Percentiles rank a stretch among this genome's conserved stretches.
Evolutionary conservation across 2,113 vertebrate species (phyloP).

Genomic region (Alligator sinensis): DNA sequence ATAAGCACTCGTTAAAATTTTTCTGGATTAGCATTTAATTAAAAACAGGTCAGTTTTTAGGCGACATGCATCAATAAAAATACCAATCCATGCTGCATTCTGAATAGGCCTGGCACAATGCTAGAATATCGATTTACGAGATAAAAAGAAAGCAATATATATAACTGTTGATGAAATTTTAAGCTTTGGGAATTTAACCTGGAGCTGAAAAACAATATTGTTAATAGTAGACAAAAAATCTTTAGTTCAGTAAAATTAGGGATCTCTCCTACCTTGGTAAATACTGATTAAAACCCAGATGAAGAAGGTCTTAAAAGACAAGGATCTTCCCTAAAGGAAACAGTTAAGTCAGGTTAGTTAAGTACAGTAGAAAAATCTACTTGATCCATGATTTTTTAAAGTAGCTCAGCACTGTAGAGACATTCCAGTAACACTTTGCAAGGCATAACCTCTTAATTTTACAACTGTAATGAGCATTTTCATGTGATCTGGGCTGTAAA

Average conservation of each 20-base stretch:
- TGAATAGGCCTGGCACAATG: constrained; percentile 15
- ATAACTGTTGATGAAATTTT: constrained; percentile 63
- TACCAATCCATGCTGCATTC: neutral
- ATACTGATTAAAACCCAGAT: constrained; percentile 87
- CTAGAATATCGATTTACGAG: constrained; percentile 71
- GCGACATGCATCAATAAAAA: constrained; percentile 59
- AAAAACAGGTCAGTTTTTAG: constrained; percentile 72
- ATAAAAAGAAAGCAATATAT: constrained; percentile 67
- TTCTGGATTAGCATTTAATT: constrained; percentile 78
- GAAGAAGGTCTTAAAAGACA: constrained; percentile 93
- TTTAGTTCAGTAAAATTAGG: constrained; percentile 16
- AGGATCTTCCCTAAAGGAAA: constrained; percentile 89
- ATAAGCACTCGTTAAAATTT: constrained; percentile 70
- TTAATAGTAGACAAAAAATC: constrained; percentile 50
- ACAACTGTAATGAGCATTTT: neutral
- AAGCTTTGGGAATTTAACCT: constrained; percentile 70
- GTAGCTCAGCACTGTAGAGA: neutral
- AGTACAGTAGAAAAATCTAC: neutral
- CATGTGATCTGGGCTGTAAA: neutral
- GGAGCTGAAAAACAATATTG: constrained; percentile 66
- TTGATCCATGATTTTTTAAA: neutral
- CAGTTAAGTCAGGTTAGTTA: constrained; percentile 26
- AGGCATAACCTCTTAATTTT: neutral
- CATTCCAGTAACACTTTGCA: neutral
- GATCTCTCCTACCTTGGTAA: constrained; percentile 83